Conservation (phyloP, 1,140 invertebrate species). For the Subanguina moxae region DNA sequence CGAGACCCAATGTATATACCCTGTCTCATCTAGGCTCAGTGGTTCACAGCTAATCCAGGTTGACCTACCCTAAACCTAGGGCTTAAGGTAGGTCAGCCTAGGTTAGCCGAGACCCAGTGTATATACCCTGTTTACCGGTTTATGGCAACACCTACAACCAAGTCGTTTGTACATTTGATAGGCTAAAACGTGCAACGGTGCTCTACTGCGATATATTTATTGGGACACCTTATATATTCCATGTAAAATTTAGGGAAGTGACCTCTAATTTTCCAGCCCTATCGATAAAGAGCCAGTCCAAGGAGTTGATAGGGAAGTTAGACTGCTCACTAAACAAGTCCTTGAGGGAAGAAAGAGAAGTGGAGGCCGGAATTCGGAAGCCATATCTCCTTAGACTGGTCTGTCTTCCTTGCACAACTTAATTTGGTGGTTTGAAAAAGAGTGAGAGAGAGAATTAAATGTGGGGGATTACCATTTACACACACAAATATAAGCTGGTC, state of each 20-base stretch:
- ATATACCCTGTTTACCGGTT: too few species aligned
- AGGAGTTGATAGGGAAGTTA: neutral
- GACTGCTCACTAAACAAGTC: neutral
- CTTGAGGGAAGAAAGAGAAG: neutral
- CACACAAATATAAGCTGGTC: conserved; percentile 43
- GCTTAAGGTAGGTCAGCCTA: too few species aligned
- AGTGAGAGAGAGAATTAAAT: neutral
- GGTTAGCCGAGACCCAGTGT: too few species aligned
- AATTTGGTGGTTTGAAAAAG: neutral
- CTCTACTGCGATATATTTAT: too few species aligned
- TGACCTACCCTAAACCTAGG: too few species aligned
- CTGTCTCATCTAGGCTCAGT: too few species aligned
- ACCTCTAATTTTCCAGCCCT: neutral
- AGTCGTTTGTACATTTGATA: too few species aligned
- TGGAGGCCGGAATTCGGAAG: neutral
- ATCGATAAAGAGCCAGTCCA: neutral
- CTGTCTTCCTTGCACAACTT: neutral
- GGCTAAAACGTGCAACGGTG: too few species aligned
- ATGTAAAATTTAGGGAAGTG: neutral
- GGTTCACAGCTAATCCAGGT: too few species aligned
- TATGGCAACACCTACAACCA: too few species aligned
- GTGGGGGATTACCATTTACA: conserved; percentile 9
- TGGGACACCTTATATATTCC: neutral
- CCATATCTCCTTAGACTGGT: neutral
- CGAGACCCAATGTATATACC: too few species aligned